phyloP scores from a whole-genome alignment of 2,888 invertebrate genomes.

The Cyaniris semiargus region DNA sequence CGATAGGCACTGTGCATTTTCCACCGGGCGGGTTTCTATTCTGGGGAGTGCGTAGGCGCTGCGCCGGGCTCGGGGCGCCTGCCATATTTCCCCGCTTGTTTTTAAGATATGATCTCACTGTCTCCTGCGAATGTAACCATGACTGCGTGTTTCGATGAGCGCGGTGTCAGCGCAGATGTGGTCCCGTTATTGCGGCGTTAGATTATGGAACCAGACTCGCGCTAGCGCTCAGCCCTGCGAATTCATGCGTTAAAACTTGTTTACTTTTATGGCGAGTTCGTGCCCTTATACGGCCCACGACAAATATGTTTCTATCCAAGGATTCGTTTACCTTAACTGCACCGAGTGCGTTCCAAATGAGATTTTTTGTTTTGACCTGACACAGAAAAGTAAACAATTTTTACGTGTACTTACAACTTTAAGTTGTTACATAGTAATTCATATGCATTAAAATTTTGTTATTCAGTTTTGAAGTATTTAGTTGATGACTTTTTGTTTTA shows the following conservation, averaged over 20 bases:
- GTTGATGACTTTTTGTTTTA: background rate
- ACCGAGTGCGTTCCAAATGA: constrained; percentile 29
- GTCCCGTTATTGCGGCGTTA: constrained; percentile 41
- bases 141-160: constrained; percentile 46
- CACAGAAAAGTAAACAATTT: constrained; percentile 48
- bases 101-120: constrained; percentile 52
- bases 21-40: constrained; percentile 72
- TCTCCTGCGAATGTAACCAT: constrained; percentile 52
- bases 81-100: constrained; percentile 52
- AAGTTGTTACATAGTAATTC: background rate
- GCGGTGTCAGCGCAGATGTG: constrained; percentile 46
- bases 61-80: constrained; percentile 46
- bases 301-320: constrained; percentile 68
- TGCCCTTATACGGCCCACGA: constrained; percentile 61
- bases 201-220: constrained; percentile 49
- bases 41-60: constrained; percentile 60
- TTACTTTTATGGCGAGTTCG: constrained; percentile 70
- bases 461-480: background rate
- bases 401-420: background rate
- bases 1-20: constrained; percentile 66
- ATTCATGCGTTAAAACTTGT: constrained; percentile 68
- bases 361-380: constrained; percentile 30
- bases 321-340: constrained; percentile 56
- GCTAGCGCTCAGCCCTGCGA: constrained; percentile 63
- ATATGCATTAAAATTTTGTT: background rate